These are phyloP conservation scores for Bombylius major DNA, from an alignment of 2,888 invertebrate species.

Conservation along the genomic window DNA sequence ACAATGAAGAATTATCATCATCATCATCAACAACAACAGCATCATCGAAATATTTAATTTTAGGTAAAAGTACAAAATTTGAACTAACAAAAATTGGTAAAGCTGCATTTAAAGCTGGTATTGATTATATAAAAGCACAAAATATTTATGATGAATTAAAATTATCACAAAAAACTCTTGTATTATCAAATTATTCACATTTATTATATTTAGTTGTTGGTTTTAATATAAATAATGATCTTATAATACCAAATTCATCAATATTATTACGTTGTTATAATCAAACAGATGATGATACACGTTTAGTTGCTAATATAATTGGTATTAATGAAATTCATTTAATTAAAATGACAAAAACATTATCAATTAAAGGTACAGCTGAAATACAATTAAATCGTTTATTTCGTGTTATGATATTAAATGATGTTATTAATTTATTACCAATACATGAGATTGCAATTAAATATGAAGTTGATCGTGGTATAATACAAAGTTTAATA, in stretches of 20 bases:
- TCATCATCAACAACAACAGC: neutral
- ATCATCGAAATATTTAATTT: constrained; percentile 21
- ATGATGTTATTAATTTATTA: constrained; percentile 60
- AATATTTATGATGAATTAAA: constrained; percentile 62
- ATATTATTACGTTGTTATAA: constrained; percentile 43
- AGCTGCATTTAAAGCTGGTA: constrained; percentile 77
- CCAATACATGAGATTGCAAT: constrained; percentile 55
- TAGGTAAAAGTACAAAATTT: constrained; percentile 39
- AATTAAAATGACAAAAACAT: constrained; percentile 53
- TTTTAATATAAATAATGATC: constrained; percentile 43
- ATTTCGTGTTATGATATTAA: constrained; percentile 74
- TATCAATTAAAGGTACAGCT: constrained; percentile 43
- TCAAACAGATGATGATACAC: constrained; percentile 47
- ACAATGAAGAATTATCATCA: neutral
- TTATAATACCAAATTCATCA: constrained; percentile 43
- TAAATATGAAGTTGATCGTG: constrained; percentile 61
- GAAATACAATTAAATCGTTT: constrained; percentile 50
- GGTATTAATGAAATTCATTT: constrained; percentile 68
- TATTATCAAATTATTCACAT: constrained; percentile 71
- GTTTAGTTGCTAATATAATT: constrained; percentile 56
- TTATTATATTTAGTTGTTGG: constrained; percentile 63
- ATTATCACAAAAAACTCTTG: constrained; percentile 58
- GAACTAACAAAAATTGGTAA: constrained; percentile 55
- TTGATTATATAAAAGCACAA: constrained; percentile 59
- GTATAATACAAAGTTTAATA: constrained; percentile 66